Conservation (phyloP, 2,888 invertebrate species). For the Thecophora atra region DNA sequence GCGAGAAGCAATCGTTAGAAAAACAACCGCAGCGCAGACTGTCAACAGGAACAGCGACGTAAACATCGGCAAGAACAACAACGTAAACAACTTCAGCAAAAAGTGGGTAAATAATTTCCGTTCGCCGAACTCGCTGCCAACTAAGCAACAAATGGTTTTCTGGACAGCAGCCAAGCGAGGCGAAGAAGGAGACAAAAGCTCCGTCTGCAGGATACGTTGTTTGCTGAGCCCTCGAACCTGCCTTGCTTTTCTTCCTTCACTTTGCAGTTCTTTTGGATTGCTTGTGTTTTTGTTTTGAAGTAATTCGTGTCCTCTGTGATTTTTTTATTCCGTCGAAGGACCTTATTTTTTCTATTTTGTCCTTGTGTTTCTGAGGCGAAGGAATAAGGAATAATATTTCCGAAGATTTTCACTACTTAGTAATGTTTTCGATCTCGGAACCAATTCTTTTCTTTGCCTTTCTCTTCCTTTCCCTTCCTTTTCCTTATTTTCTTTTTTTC, state of each 20-base stretch:
- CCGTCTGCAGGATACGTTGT: constrained; percentile 29
- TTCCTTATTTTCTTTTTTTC: not conserved
- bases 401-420: constrained; percentile 23
- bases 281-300: not conserved
- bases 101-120: constrained; percentile 31
- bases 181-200: constrained; percentile 39
- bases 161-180: constrained; percentile 47
- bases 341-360: constrained; percentile 1
- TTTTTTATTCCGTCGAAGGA: not conserved
- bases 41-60: constrained; percentile 33
- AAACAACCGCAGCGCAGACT: constrained; percentile 34
- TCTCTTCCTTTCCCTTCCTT: not conserved
- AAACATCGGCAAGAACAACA: constrained; percentile 33
- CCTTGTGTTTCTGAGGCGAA: not conserved
- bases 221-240: not conserved
- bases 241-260: not conserved
- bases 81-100: constrained; percentile 15
- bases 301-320: not conserved
- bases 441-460: too few species aligned
- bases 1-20: constrained; percentile 34
- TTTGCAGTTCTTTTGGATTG: not conserved
- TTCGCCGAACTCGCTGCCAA: constrained; percentile 25
- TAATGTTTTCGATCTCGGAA: not conserved
- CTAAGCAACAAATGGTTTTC: constrained; percentile 51
- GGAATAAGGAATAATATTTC: constrained; percentile 16